phyloP scores from a whole-genome alignment of 2,797 vertebrate genomes.

The Lemur catta region DNA sequence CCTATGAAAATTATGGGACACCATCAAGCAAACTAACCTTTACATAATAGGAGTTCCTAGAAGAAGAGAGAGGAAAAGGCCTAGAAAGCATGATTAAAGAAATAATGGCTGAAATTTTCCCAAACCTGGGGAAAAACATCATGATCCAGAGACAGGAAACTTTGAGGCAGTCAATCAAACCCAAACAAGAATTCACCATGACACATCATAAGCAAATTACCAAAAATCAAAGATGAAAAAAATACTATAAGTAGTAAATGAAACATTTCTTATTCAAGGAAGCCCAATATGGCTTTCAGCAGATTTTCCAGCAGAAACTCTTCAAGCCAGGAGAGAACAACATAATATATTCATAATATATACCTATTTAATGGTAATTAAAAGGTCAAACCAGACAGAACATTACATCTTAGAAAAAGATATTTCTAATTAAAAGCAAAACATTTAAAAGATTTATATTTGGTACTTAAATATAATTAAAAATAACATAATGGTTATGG shows the following conservation, averaged over 20 bases:
- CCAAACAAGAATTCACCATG: neutral
- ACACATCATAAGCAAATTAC: neutral
- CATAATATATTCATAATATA: neutral
- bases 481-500: neutral
- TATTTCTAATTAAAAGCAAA: neutral
- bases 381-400: neutral
- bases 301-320: neutral
- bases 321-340: neutral
- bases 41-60: neutral
- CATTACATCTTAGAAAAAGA: neutral
- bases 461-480: neutral
- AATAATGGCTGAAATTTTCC: neutral
- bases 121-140: neutral
- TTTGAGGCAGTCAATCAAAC: neutral
- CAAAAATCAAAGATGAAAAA: neutral
- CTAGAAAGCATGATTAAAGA: neutral
- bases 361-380: neutral
- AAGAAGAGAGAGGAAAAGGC: neutral
- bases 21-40: neutral
- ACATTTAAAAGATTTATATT: neutral
- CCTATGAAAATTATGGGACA: neutral
- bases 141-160: neutral
- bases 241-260: neutral
- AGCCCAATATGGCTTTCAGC: neutral
- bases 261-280: neutral